Evolutionary conservation across 1,140 invertebrate species (phyloP).

Genomic region (Aphelinus atriplicis): DNA sequence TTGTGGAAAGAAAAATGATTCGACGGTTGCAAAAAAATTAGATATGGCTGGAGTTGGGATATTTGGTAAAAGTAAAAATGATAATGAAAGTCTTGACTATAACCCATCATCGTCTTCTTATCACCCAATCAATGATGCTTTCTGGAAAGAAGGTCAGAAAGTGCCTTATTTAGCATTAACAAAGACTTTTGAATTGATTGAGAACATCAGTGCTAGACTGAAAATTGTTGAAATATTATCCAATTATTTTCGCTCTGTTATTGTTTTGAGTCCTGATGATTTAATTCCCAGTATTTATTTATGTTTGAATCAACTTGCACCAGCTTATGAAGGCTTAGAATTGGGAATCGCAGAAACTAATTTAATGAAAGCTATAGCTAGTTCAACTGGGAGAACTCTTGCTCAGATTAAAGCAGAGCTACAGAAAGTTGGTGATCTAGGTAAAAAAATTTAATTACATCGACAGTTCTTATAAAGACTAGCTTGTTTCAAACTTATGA

Average conservation of each 20-base stretch:
- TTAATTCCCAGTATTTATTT: conserved; percentile 91
- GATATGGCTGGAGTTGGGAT: background rate
- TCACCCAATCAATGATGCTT: conserved; percentile 90
- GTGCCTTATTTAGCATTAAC: conserved; percentile 94
- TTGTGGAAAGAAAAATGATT: background rate
- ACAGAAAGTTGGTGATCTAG: conserved; percentile 83
- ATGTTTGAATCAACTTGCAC: conserved; percentile 94
- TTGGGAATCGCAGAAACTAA: conserved; percentile 94
- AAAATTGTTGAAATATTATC: conserved; percentile 95
- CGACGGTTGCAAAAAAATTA: background rate
- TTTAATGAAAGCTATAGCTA: conserved; percentile 94
- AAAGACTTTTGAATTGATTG: conserved; percentile 90
- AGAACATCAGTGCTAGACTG: conserved; percentile 86
- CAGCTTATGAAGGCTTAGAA: conserved; percentile 90
- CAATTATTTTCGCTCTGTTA: conserved; percentile 95
- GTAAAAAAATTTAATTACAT: conserved; percentile 22
- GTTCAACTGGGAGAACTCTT: conserved; percentile 87
- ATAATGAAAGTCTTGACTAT: conserved; percentile 67
- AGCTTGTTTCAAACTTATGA: background rate
- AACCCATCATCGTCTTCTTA: conserved; percentile 83
- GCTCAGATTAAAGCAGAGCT: conserved; percentile 88
- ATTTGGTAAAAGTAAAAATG: conserved; percentile 37
- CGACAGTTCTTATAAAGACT: background rate
- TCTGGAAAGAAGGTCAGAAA: conserved; percentile 81
- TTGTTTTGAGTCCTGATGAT: conserved; percentile 88